These are phyloP conservation scores for Hippasteria phrygiana DNA, from an alignment of 53 echinoderm and acorn worm genomes.

Conservation along the genomic window DNA sequence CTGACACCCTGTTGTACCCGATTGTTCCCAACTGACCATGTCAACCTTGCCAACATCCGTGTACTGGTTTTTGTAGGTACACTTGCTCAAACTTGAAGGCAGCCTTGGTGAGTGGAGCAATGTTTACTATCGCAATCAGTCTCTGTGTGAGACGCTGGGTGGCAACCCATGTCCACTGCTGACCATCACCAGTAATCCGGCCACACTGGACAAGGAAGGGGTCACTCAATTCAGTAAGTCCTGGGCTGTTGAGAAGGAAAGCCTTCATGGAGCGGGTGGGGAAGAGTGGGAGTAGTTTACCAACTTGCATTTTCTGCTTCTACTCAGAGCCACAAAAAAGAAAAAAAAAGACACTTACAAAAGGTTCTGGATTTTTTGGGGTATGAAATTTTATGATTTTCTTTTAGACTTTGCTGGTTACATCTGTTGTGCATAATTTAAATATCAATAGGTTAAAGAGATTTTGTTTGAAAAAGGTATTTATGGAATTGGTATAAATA, in stretches of 20 bases:
- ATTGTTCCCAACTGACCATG: no score
- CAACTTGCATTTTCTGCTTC: not conserved
- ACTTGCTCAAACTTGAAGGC: constrained; percentile 82
- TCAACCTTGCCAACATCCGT: no score
- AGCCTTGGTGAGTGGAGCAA: constrained; percentile 86
- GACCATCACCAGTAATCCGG: constrained; percentile 87
- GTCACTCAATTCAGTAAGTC: constrained; percentile 93
- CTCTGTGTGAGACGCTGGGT: constrained; percentile 76
- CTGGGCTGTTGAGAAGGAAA: not conserved
- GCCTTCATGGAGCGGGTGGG: not conserved
- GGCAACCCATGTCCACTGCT: constrained; percentile 87
- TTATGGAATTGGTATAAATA: no score
- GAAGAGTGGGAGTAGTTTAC: constrained; percentile 1
- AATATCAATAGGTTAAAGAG: no score
- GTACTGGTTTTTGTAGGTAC: constrained; percentile 66
- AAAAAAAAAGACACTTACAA: no score
- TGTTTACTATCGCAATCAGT: constrained; percentile 83
- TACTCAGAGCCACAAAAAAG: no score
- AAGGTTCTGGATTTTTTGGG: no score
- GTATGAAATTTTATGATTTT: no score
- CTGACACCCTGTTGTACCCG: no score
- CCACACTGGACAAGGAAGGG: constrained; percentile 79
- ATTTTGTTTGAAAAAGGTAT: no score
- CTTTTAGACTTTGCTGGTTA: no score
- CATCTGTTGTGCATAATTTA: no score